Percentiles rank a stretch among this genome's conserved stretches.
phyloP scores from a whole-genome alignment of 2,113 vertebrate genomes.

The Salvelinus fontinalis region DNA sequence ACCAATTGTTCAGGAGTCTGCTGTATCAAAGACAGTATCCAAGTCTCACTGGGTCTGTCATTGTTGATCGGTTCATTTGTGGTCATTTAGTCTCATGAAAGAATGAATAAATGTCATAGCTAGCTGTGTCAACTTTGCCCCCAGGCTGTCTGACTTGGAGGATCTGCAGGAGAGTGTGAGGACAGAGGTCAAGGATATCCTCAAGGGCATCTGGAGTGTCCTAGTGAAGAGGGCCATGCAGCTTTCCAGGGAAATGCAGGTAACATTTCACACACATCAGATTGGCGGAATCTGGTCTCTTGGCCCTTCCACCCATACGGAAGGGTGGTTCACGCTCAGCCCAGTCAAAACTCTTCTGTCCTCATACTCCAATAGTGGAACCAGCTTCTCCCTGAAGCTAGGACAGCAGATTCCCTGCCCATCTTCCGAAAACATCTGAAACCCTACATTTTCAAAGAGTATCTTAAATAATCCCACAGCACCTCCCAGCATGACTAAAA shows the following conservation, averaged over 20 bases:
- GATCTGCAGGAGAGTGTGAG: slow-evolving; percentile 4
- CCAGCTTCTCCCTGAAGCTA: too few relatives aligned
- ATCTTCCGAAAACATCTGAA: too few relatives aligned
- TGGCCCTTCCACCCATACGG: too few relatives aligned
- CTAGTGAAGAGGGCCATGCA: slow-evolving; percentile 15
- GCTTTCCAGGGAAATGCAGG: slow-evolving; percentile 22
- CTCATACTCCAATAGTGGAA: background rate
- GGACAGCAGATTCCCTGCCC: too few relatives aligned
- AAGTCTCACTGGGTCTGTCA: too few relatives aligned
- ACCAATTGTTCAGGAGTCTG: too few relatives aligned
- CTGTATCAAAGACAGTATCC: too few relatives aligned
- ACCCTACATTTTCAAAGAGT: too few relatives aligned
- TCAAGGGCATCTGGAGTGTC: slow-evolving; percentile 4
- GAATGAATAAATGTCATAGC: background rate
- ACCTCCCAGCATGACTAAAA: too few relatives aligned
- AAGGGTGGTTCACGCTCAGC: background rate
- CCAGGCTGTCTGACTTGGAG: slow-evolving; percentile 18
- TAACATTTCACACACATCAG: background rate
- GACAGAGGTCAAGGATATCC: slow-evolving; percentile 2
- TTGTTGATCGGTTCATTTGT: too few relatives aligned
- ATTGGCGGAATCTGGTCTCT: too few relatives aligned
- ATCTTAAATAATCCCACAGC: too few relatives aligned
- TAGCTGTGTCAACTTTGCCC: background rate
- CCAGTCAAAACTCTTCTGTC: background rate
- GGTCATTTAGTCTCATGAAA: background rate